Percentiles rank a stretch among this genome's conserved stretches.
These are phyloP conservation scores for Megaustenia siamemsis DNA, from an alignment of 2,888 invertebrate species.

Conservation along the genomic window DNA sequence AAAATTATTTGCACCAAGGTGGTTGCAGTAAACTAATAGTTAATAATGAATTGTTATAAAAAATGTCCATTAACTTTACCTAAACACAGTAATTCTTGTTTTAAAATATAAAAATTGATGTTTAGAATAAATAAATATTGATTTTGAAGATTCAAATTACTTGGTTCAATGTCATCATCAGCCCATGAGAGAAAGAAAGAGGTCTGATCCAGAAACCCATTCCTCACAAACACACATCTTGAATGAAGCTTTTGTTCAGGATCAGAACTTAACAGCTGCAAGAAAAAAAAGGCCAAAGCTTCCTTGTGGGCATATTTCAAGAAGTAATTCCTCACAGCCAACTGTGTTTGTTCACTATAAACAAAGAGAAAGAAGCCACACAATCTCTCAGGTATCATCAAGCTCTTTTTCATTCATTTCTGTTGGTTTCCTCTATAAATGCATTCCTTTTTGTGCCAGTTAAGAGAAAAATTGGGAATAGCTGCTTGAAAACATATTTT, in stretches of 20 bases:
- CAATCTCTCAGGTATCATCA: slow-evolving; percentile 74
- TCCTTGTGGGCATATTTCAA: neutral
- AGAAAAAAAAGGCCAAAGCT: neutral
- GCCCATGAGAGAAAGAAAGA: neutral
- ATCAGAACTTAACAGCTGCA: neutral
- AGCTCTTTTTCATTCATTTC: neutral
- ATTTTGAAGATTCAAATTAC: no score
- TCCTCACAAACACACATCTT: neutral
- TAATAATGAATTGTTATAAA: no score
- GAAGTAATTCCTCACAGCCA: slow-evolving; percentile 37
- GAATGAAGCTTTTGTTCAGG: slow-evolving; percentile 15
- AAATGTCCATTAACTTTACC: no score
- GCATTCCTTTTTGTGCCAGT: neutral
- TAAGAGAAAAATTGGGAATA: no score
- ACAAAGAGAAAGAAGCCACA: slow-evolving; percentile 68
- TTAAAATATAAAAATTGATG: no score
- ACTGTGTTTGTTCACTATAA: slow-evolving; percentile 69
- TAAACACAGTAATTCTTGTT: no score
- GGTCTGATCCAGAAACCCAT: neutral
- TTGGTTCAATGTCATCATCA: neutral
- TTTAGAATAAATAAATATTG: no score
- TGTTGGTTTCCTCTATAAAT: neutral
- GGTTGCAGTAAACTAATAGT: no score
- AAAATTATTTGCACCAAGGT: no score
- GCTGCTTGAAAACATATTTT: no score